Conservation (phyloP, 1,140 invertebrate species). For the Paraescarpia echinospica region DNA sequence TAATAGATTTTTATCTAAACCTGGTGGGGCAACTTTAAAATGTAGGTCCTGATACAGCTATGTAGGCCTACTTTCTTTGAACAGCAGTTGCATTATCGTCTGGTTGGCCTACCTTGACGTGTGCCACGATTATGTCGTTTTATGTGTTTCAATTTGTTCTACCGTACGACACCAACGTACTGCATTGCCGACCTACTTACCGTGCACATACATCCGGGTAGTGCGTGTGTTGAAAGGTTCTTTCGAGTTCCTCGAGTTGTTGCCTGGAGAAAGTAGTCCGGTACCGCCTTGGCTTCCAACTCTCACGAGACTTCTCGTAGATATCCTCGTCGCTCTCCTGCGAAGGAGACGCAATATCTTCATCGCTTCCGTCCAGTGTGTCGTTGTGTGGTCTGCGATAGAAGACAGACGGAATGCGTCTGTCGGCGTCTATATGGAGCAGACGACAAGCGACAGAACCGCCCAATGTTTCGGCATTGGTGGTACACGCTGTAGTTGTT, state of each 20-base stretch:
- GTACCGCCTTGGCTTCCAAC: conserved; percentile 93
- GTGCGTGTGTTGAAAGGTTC: conserved; percentile 69
- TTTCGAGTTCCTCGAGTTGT: conserved; percentile 70
- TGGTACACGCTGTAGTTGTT: background rate
- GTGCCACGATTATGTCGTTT: no score
- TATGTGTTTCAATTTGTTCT: no score
- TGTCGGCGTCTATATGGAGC: background rate
- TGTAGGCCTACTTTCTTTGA: no score
- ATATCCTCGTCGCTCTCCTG: background rate
- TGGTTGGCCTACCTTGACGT: no score
- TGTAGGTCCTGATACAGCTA: no score
- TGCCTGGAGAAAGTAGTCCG: conserved; percentile 99
- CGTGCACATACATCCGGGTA: conserved; percentile 81
- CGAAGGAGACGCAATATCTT: background rate
- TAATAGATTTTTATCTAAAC: no score
- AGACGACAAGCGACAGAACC: background rate
- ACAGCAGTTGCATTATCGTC: no score
- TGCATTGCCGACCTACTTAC: background rate
- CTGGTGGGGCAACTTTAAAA: no score
- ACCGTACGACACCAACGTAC: background rate
- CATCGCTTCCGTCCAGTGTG: background rate
- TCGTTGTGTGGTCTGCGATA: background rate
- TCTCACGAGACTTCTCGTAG: background rate
- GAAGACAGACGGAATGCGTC: background rate
- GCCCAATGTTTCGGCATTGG: background rate